These are phyloP conservation scores for Onychomys torridus DNA, from an alignment of 2,797 vertebrate species.

Conservation along the genomic window DNA sequence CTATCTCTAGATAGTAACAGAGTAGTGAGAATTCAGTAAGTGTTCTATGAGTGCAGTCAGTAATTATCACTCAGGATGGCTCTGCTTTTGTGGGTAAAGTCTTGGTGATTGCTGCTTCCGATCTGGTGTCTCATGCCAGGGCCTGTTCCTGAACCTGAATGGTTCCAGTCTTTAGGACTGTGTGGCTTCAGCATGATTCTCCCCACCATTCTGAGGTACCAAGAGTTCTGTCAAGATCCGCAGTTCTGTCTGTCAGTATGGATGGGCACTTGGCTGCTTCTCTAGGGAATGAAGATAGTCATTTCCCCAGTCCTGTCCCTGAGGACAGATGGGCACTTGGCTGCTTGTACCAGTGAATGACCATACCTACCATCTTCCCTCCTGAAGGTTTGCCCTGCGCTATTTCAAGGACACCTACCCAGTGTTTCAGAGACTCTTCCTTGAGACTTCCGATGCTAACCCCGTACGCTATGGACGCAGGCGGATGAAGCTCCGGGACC, in stretches of 20 bases:
- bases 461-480: conserved; percentile 94
- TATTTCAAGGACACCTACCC: conserved; percentile 95
- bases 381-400: conserved; percentile 93
- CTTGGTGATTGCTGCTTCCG: conserved; percentile 1
- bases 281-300: neutral
- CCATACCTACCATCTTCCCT: neutral
- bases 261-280: neutral
- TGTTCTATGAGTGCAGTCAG: neutral
- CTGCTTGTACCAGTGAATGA: neutral
- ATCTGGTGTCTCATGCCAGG: neutral
- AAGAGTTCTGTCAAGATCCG: neutral
- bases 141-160: conserved; percentile 31
- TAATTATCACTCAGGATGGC: neutral
- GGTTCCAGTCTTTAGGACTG: neutral
- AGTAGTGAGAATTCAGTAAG: neutral
- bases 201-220: neutral
- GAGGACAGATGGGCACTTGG: neutral
- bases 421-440: conserved; percentile 97
- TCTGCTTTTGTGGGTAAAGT: neutral
- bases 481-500: conserved; percentile 97
- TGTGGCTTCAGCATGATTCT: neutral
- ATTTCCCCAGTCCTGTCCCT: neutral
- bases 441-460: conserved; percentile 95
- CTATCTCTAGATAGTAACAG: neutral
- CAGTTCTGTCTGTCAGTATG: neutral